A percentile compares a stretch with the other conserved stretches of the same genome.
These are phyloP conservation scores for Mustela lutreola DNA, from an alignment of 2,113 vertebrate genomes.

Conservation along the genomic window DNA sequence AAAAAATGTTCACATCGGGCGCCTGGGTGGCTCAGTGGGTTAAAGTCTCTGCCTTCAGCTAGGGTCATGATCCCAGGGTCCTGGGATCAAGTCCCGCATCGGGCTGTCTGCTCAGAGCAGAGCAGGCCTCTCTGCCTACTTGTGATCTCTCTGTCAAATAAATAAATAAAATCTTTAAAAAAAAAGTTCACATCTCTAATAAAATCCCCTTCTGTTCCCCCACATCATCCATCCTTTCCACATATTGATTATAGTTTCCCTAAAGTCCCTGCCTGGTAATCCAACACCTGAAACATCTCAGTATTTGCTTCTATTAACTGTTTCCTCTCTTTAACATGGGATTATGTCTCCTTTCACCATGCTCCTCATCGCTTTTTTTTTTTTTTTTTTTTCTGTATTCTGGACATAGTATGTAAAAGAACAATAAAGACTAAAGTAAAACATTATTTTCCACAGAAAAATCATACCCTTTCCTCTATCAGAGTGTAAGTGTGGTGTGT, in stretches of 20 bases:
- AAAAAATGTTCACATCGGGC: not conserved
- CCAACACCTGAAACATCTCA: not conserved
- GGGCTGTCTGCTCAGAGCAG: no score
- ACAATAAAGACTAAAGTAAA: slow-evolving; percentile 18
- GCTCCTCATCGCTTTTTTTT: not conserved
- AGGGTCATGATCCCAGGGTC: no score
- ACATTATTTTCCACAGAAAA: not conserved
- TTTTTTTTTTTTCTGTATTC: not conserved
- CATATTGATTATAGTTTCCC: not conserved
- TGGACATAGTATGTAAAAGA: not conserved
- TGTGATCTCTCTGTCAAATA: no score
- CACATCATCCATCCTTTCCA: not conserved
- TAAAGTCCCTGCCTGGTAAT: not conserved
- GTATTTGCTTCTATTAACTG: not conserved
- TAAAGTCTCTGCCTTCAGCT: no score
- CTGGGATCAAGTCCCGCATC: no score
- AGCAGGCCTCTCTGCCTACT: no score
- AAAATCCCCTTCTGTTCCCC: not conserved
- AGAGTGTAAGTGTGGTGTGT: not conserved
- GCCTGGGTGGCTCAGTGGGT: no score
- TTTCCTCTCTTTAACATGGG: not conserved
- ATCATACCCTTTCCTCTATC: not conserved
- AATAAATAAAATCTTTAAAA: no score
- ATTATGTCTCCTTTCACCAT: not conserved
- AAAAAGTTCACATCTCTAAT: not conserved